Conservation (phyloP, 2,113 vertebrate species). For the Passerina amoena region DNA sequence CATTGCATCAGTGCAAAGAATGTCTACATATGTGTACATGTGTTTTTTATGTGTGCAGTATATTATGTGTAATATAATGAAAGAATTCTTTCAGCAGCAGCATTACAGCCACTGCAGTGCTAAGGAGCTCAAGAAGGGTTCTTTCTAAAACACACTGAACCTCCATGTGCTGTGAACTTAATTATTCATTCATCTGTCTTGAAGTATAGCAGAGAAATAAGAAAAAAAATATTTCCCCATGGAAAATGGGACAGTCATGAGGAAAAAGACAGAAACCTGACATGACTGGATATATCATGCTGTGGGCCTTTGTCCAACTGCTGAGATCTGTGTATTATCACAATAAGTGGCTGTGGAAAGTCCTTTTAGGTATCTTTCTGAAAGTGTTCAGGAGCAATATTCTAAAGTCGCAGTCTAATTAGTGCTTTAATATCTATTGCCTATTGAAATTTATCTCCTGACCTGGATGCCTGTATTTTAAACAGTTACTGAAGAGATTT, state of each 20-base stretch:
- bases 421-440: not conserved
- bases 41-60: not conserved
- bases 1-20: not conserved
- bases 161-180: not conserved
- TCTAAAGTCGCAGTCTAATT: not conserved
- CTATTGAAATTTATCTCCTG: not conserved
- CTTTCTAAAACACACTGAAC: not conserved
- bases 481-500: not conserved
- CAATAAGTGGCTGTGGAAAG: not conserved
- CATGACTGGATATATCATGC: not conserved
- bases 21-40: rapidly evolving
- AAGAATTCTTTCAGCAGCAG: not conserved
- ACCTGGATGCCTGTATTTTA: not conserved
- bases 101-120: rapidly evolving
- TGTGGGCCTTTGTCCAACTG: not conserved
- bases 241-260: not conserved
- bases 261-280: conserved; percentile 1
- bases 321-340: not conserved
- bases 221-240: not conserved
- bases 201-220: not conserved
- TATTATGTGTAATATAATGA: not conserved
- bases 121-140: not conserved
- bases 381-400: not conserved
- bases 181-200: not conserved
- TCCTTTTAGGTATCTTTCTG: not conserved